Base-by-base conservation (phyloP, 1,140 invertebrate species). In the Trichogramma pretiosum region DNA sequence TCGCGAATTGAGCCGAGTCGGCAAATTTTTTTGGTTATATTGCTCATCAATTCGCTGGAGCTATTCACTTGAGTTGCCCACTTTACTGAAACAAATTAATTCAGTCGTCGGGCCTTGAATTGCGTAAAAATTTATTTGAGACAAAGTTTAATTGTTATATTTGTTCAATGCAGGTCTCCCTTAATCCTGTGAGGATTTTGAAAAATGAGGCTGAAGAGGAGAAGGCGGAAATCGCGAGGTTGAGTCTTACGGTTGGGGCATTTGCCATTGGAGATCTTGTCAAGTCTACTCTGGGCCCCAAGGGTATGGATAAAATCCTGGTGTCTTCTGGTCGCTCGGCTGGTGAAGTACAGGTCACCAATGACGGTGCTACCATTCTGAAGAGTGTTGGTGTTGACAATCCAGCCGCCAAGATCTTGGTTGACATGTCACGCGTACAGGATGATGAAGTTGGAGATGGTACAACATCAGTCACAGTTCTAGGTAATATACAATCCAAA, bases 401-500 rank as follows among this genome's bases (percentile, higher is more conserved):
- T 74, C 94, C 97, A 39, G 95, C 95, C 23, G 96, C 95, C 3
- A 99, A 99, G 76, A 92, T 99, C 63, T 74, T 99, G 22, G 93
- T 99, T 16, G 93, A 99, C 56, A 98, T 99, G 80, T 95, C 94
- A 3, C 90, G 91, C 74, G 92, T 95, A 8, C 96, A 99, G 68
- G 97, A 99, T 76, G 93, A 96, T 72, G 97, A 99, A 82, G 96
- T 99, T 58, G 97, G 97, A 41, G 97, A 99, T 82, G 97, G 96
- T 22, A 99, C 97, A 32, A 99, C 97, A 26, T 98, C 94, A 16
- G 97, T 99, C 1, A 94, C 94, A 44, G 95, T 99, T 17, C 73
- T 99, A 43, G 82, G 83, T 85, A 73, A 53, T 55, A 14, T 28
- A 28, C 35, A 30, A 3, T 21, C 40, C 38, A 28, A 34, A 51